phyloP scores from a whole-genome alignment of 37 sponge, comb jelly and placozoan species.

The Hexactinellida sp. region DNA sequence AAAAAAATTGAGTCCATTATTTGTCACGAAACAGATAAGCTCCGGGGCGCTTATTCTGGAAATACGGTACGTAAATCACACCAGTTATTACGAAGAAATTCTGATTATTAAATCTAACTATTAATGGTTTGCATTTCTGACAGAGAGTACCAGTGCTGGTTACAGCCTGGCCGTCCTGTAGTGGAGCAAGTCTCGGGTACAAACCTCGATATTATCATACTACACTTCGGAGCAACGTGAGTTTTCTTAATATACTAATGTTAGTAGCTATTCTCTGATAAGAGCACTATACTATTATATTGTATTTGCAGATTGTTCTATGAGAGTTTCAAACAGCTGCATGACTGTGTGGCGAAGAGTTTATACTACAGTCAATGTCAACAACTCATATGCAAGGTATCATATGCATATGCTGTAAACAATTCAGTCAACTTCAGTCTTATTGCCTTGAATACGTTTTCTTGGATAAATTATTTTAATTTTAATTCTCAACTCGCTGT shows the following conservation, averaged over 20 bases:
- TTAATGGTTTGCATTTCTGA: not conserved
- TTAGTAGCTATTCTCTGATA: not conserved
- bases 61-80: too few species aligned
- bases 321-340: not conserved
- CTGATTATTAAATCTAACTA: too few species aligned
- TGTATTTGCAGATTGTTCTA: not conserved
- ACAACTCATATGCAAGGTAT: not conserved
- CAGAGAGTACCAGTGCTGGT: slow-evolving; percentile 1
- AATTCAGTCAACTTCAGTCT: too few species aligned
- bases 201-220: not conserved
- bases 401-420: too few species aligned
- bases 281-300: too few species aligned
- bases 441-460: too few species aligned
- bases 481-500: too few species aligned
- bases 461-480: too few species aligned
- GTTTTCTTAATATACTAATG: not conserved
- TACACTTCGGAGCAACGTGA: not conserved
- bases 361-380: not conserved
- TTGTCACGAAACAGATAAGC: too few species aligned
- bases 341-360: not conserved
- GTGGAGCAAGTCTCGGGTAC: slow-evolving; percentile 1
- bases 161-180: slow-evolving; percentile 4
- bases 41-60: too few species aligned
- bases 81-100: too few species aligned
- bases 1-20: too few species aligned